These are phyloP conservation scores for Omphaloscelis lunosa DNA, from an alignment of 2,888 invertebrate genomes.

Conservation along the genomic window DNA sequence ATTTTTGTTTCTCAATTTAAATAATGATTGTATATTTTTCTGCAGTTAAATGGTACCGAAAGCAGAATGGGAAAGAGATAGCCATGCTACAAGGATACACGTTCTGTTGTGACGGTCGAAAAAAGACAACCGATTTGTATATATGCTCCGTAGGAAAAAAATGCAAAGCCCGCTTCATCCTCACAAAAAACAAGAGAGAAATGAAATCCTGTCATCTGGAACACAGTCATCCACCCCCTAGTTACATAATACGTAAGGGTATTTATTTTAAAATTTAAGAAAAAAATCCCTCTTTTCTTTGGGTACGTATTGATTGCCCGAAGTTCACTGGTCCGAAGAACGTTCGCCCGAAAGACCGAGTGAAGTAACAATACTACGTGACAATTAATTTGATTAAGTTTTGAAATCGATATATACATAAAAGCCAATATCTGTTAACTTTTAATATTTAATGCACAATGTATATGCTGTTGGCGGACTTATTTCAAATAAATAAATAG, in stretches of 20 bases:
- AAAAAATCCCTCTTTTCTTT: background rate
- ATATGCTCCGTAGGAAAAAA: conserved; percentile 12
- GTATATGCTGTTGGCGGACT: no score
- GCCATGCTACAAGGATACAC: conserved; percentile 71
- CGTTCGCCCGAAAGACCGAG: background rate
- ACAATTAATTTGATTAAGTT: no score
- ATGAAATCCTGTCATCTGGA: conserved; percentile 29
- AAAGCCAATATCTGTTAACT: no score
- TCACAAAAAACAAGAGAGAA: conserved; percentile 11
- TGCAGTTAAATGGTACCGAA: conserved; percentile 56
- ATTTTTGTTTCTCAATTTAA: background rate
- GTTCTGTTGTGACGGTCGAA: conserved; percentile 63
- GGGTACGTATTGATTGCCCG: background rate
- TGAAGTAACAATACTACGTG: no score
- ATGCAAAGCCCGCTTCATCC: conserved; percentile 41
- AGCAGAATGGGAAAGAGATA: conserved; percentile 65
- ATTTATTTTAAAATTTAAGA: conserved; percentile 12
- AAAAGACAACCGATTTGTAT: conserved; percentile 26
- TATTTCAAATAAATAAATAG: no score
- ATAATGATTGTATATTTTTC: background rate
- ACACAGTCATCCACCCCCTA: conserved; percentile 29
- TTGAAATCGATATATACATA: no score
- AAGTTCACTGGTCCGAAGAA: background rate
- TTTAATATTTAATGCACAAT: no score
- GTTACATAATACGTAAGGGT: conserved; percentile 21